These are phyloP conservation scores for Chaenocephalus aceratus DNA, from an alignment of 2,113 vertebrate species.

Conservation along the genomic window DNA sequence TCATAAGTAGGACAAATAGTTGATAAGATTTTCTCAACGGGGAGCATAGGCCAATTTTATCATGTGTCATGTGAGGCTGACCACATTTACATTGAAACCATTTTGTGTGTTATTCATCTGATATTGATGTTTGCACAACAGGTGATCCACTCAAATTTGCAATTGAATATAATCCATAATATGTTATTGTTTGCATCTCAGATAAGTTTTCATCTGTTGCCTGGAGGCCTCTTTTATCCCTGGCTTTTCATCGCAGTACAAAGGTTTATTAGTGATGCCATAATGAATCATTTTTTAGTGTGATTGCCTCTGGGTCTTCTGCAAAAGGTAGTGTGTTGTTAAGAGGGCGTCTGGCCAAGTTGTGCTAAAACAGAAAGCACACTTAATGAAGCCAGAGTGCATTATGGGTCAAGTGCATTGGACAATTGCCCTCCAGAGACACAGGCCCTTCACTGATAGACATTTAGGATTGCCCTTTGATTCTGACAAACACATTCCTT, in stretches of 20 bases:
- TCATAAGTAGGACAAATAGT: background rate
- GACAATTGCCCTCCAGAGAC: constrained; percentile 31
- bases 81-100: background rate
- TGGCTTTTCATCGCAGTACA: constrained; percentile 58
- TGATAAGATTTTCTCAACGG: background rate
- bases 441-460: constrained; percentile 17
- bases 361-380: constrained; percentile 41
- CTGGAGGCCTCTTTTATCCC: constrained; percentile 31
- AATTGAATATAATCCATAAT: constrained; percentile 7
- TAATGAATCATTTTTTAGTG: constrained; percentile 60
- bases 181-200: constrained; percentile 7
- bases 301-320: constrained; percentile 54
- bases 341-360: constrained; percentile 31
- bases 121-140: background rate
- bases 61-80: background rate
- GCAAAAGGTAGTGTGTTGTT: constrained; percentile 44
- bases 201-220: constrained; percentile 15
- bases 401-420: constrained; percentile 43
- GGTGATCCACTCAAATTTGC: background rate
- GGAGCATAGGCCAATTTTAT: background rate
- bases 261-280: constrained; percentile 60
- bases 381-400: constrained; percentile 53
- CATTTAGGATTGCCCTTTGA: constrained; percentile 24
- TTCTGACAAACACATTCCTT: background rate
- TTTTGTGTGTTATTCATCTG: background rate